Evolutionary conservation across 2,113 vertebrate species (phyloP), one percentile per base, ranked within the genome.

Genomic region (Pipa parva): DNA sequence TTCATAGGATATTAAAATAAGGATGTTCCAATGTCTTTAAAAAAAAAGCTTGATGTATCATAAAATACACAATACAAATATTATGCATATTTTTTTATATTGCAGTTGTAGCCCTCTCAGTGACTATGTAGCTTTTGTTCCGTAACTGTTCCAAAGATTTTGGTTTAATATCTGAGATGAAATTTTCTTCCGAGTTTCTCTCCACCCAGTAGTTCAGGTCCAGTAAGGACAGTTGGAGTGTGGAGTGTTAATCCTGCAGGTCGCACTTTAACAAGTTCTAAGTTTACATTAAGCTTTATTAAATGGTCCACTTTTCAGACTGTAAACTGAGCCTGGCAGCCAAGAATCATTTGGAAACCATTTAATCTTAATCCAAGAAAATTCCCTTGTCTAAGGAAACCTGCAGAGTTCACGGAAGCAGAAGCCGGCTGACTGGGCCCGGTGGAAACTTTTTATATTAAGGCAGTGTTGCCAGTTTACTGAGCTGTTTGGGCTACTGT

Each of bases 361-460:
- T 15, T 42, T 50, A 24, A 48, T 63, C 46, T 36, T 63, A 49
- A 50, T 62, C 59, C 27, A 46, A 42, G 39, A 42, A 42, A 42
- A 42, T n/a, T 62, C 27, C 26, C 5, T 62, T 28, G 6, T 33
- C 45, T 29, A 48, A 48, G 39, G 59, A 15, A 48, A 29, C 26
- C 59, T 51, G 60, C 45, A 36, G 45, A 51, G 45, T 24, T 24
- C 21, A 45, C 50, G 28, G 33, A 26, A 15, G 39, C 39, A 42
- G 13, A 42, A n/a, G 49, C 24, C 17, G 18, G 24, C 33, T 10
- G 5, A 31, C 48, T 3, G 5, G 12, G 33, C 49, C 22, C 6
- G 11, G 11, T 63, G 51, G 63, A 64, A 64, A 64, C 50, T 56
- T 55, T 42, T 39, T 2, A 28, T 37, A 33, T 36, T 28, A 3